Conservation (phyloP, 2,888 invertebrate species). For the Pristionchus mayeri region DNA sequence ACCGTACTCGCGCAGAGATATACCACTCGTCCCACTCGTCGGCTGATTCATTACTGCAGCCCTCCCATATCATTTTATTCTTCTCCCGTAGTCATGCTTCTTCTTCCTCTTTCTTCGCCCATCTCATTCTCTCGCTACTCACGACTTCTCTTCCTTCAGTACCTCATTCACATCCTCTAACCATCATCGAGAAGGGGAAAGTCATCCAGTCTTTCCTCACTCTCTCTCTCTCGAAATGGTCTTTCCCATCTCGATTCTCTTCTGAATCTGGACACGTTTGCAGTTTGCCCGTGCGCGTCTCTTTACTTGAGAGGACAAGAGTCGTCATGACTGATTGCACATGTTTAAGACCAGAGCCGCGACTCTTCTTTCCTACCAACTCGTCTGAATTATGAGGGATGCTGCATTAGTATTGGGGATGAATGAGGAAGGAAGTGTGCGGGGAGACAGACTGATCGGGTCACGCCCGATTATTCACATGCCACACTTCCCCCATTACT, state of each 20-base stretch:
- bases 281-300: no score
- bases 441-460: conserved; percentile 26
- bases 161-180: conserved; percentile 38
- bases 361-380: conserved; percentile 18
- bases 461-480: conserved; percentile 21
- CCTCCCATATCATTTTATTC: conserved; percentile 43
- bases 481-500: conserved; percentile 28
- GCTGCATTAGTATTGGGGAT: not conserved
- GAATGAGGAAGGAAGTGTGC: no score
- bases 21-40: not conserved
- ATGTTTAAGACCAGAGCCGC: conserved; percentile 31
- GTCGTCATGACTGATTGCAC: conserved; percentile 38
- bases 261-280: no score
- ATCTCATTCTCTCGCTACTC: conserved; percentile 42
- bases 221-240: not conserved
- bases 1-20: conserved; percentile 42
- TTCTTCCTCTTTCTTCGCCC: not conserved
- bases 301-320: conserved; percentile 29
- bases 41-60: conserved; percentile 4
- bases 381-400: conserved; percentile 35
- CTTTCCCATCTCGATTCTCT: not conserved
- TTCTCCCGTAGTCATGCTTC: not conserved
- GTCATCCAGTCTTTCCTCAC: not conserved
- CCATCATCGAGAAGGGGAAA: conserved; percentile 13
- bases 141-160: not conserved